Evolutionary conservation across 2,113 vertebrate genomes (phyloP).

Genomic region (Papio anubis): DNA sequence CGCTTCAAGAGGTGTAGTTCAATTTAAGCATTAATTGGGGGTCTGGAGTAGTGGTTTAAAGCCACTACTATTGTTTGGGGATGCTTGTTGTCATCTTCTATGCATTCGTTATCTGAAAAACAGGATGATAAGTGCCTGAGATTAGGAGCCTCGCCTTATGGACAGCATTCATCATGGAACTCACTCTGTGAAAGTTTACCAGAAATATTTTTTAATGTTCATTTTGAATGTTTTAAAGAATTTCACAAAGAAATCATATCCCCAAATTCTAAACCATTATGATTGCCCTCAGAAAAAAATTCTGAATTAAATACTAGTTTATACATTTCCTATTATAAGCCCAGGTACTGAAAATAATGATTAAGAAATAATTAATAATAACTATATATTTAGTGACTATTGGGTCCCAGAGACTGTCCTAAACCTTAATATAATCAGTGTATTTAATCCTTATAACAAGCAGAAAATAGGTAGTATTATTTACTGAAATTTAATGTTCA

Average conservation of each 20-base stretch:
- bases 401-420: background rate
- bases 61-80: background rate
- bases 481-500: background rate
- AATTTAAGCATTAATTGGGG: background rate
- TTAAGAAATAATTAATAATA: background rate
- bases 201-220: background rate
- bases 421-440: constrained; percentile 18
- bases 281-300: background rate
- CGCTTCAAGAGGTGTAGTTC: constrained; percentile 62
- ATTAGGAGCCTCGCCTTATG: background rate
- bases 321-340: background rate
- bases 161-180: background rate
- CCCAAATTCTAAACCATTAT: background rate
- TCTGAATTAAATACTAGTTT: background rate
- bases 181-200: background rate
- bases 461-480: background rate
- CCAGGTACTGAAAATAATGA: background rate
- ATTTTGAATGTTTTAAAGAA: background rate
- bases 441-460: background rate
- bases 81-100: background rate
- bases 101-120: background rate
- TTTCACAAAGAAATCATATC: background rate
- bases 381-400: background rate
- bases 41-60: background rate
- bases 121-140: background rate